Base-by-base conservation (phyloP, 1,140 invertebrate species). In the Phortica variegata region DNA sequence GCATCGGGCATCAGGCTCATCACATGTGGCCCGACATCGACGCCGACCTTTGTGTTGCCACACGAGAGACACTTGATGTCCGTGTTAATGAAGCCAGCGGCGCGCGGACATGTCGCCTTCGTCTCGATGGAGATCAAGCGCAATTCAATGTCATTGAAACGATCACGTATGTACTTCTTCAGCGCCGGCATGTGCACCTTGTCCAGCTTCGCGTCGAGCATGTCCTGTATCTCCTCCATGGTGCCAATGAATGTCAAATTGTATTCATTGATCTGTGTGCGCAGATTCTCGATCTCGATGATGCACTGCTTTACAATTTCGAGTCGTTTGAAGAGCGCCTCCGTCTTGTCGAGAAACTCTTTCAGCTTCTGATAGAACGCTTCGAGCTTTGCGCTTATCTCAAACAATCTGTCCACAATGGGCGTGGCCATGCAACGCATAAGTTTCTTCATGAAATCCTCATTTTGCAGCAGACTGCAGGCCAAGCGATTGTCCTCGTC, bases 171-270 rank as follows among this genome's bases (percentile, higher is more conserved):
- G 21, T 72, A 75, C 16, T 72, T 70, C 43, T 75, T 75, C 0
- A 75, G 38, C 0, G 68, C 65, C 31, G 68, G 60, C 58, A 75
- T 65, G 6, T 75, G 72, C 3, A 61, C 58, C 43, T 75, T 75
- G 15, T 75, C 69, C 41, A 74, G 34, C 40, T 75, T 75, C 15
- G 69, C 57, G 47, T 75, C 72, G 13, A 75, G 48, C 62, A 75
- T 75, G 17, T 74, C 72, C 60, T 75, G 72, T 39, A 75, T 49
- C 34, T 75, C 72, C 56, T 74, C 72, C 61, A 75, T 68, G 40
- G 72, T 62, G 10, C 61, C 57, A 2, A 75, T 37, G 18, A 74
- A 75, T 1, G 57, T 58, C 0, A 58, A 5, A 46, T 74, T 56
- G 29, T 73, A 55, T 10, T 69, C 54, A 12, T 68, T 53, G 0